Evolutionary conservation across 2,888 invertebrate species (phyloP).

Genomic region (Spilarctia lutea): DNA sequence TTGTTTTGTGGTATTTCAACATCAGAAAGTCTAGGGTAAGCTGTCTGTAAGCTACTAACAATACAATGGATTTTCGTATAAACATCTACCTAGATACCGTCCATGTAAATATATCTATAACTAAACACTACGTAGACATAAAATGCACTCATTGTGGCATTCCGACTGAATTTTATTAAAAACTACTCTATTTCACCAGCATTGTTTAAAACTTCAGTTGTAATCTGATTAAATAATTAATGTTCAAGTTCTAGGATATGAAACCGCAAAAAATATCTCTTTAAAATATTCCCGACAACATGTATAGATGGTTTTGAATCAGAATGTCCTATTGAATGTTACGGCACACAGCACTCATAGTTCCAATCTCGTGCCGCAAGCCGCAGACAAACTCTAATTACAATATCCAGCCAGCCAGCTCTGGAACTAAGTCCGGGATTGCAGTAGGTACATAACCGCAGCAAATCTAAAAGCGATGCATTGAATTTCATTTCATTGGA

Average conservation of each 20-base stretch:
- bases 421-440: constrained; percentile 5
- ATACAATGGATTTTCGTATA: background rate
- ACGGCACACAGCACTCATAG: constrained; percentile 13
- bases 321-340: constrained; percentile 11
- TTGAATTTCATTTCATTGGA: background rate
- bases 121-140: too few relatives aligned
- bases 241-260: background rate
- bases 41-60: background rate
- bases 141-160: too few relatives aligned
- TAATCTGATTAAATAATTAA: background rate
- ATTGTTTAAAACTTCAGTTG: too few relatives aligned
- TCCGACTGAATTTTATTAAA: too few relatives aligned
- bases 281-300: constrained; percentile 6
- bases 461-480: background rate
- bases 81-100: too few relatives aligned
- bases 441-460: constrained; percentile 2
- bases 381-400: constrained; percentile 28
- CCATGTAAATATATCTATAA: background rate
- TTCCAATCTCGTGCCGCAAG: constrained; percentile 19
- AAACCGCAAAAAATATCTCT: background rate
- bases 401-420: constrained; percentile 28
- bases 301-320: constrained; percentile 14
- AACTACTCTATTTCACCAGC: too few relatives aligned
- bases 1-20: background rate
- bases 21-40: background rate